A percentile compares a stretch with the other conserved stretches of the same genome.
Conservation (phyloP, 2,797 vertebrate genomes). For the Margarornis squamiger region DNA sequence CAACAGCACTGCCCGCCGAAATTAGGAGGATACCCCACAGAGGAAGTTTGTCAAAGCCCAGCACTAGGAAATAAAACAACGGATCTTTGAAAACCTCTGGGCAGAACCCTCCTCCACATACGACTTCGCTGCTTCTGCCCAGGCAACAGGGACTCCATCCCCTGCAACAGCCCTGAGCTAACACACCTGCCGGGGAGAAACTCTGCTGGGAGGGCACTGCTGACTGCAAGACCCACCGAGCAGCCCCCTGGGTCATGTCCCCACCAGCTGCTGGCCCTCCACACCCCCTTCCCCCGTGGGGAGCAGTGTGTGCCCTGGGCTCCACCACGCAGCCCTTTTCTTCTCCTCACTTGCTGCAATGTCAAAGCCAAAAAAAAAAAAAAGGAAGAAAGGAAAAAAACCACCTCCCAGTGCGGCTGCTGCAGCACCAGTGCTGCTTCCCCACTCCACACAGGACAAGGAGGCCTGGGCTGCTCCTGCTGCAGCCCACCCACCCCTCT, state of each 20-base stretch:
- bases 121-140: background rate
- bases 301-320: background rate
- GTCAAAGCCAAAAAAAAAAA: conserved; percentile 11
- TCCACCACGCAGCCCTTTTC: background rate
- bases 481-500: background rate
- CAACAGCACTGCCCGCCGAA: conserved; percentile 83
- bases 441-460: fast-evolving
- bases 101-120: background rate
- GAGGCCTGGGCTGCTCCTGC: background rate
- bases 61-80: conserved; percentile 86
- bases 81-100: conserved; percentile 74
- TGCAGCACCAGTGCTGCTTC: fast-evolving
- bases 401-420: background rate
- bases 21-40: conserved; percentile 91
- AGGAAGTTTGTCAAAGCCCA: conserved; percentile 91
- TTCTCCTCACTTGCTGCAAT: conserved; percentile 38
- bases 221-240: background rate
- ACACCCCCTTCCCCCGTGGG: background rate
- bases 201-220: background rate
- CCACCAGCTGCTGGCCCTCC: background rate
- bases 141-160: background rate
- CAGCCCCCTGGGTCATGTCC: background rate
- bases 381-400: too few relatives aligned
- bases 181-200: background rate
- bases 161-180: background rate